phyloP scores from a whole-genome alignment of 2,888 invertebrate genomes.

The Conomelus anceps region DNA sequence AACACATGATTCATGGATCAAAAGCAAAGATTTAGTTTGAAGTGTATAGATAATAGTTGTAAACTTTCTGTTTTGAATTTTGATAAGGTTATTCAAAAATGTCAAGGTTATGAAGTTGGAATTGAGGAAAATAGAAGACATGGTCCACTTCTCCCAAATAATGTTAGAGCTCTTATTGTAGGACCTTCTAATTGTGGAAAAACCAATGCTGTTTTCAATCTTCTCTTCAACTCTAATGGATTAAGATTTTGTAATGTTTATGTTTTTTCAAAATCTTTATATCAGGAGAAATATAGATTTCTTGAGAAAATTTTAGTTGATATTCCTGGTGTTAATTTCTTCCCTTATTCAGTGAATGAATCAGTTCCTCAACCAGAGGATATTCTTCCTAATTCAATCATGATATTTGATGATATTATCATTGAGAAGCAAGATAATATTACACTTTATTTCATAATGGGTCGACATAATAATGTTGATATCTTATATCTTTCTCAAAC shows the following conservation, averaged over 20 bases:
- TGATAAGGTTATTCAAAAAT: background rate
- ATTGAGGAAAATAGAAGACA: conserved; percentile 6
- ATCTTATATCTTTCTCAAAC: conserved; percentile 17
- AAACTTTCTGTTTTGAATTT: background rate
- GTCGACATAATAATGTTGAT: conserved; percentile 19
- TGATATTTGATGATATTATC: conserved; percentile 20
- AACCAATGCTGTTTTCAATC: conserved; percentile 18
- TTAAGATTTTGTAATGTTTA: conserved; percentile 15
- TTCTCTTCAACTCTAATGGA: conserved; percentile 8
- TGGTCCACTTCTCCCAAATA: conserved; percentile 9
- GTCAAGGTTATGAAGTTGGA: background rate
- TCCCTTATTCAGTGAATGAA: conserved; percentile 11
- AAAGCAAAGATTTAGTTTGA: conserved; percentile 11
- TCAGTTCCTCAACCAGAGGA: conserved; percentile 11
- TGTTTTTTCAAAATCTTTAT: conserved; percentile 19
- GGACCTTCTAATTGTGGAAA: conserved; percentile 16
- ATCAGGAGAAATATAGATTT: conserved; percentile 21
- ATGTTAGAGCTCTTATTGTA: conserved; percentile 10
- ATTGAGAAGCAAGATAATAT: conserved; percentile 15
- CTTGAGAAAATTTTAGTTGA: background rate
- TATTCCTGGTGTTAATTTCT: conserved; percentile 7
- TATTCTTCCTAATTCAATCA: conserved; percentile 14
- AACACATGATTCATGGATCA: conserved; percentile 13
- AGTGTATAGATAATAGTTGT: background rate
- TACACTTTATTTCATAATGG: conserved; percentile 17